Conservation (phyloP, 2,797 vertebrate genomes). For the Ptychobarbus kaznakovi region DNA sequence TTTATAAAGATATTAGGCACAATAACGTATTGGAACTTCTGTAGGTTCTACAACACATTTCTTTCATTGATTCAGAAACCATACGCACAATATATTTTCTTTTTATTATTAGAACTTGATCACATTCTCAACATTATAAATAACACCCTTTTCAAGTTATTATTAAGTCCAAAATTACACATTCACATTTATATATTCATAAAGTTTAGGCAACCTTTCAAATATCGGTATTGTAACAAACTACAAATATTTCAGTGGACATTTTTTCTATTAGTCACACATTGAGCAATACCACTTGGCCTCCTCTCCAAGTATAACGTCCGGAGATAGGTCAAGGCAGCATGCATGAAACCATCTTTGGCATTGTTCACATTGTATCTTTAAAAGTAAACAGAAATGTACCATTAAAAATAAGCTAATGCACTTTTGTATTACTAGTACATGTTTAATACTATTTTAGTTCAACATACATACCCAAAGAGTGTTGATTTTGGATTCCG, state of each 20-base stretch:
- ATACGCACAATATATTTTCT: too few species aligned
- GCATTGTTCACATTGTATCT: constrained; percentile 12
- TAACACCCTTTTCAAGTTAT: too few species aligned
- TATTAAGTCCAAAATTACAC: too few species aligned
- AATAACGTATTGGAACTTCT: too few species aligned
- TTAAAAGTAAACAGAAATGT: not conserved
- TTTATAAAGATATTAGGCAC: too few species aligned
- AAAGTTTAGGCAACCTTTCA: not conserved
- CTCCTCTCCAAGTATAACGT: not conserved
- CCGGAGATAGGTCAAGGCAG: not conserved
- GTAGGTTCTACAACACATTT: too few species aligned
- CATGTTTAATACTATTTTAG: not conserved
- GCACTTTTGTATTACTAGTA: too few species aligned
- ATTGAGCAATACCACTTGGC: not conserved
- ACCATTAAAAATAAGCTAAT: not conserved
- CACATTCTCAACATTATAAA: too few species aligned
- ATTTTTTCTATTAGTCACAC: not conserved
- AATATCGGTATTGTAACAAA: not conserved
- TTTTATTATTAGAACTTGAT: too few species aligned
- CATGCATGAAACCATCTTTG: not conserved
- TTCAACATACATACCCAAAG: not conserved
- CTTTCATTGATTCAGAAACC: too few species aligned
- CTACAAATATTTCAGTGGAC: not conserved
- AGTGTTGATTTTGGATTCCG: not conserved
- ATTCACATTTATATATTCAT: too few species aligned